Evolutionary conservation across 2,113 vertebrate species (phyloP), one percentile per base, ranked within the genome.

Genomic region (Apeltes quadracus): DNA sequence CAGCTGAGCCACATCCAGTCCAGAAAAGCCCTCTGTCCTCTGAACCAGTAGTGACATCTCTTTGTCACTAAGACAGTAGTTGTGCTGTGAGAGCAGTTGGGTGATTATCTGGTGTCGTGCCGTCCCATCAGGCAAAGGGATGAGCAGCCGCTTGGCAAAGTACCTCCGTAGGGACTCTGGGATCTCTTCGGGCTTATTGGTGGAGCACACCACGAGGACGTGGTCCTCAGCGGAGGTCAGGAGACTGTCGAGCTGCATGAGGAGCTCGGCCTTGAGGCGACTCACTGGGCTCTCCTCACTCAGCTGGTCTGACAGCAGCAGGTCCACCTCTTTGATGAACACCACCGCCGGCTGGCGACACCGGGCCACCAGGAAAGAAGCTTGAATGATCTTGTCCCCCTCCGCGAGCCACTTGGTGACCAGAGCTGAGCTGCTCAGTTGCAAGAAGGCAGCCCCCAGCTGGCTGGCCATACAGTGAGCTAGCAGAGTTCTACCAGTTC

Each of bases 1-100:
- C 90, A 99, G 95, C 86, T 96, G 96, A 89, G 95, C 95, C 89
- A 98, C 95, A 18, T 98, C 97, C 84, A 97, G 94, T 92, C 98
- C 97, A 69, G 98, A 98, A 94, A 97, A 98, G 84, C 96, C 96
- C 93, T 99, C 98, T 90, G 97, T 99, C 94, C 96, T 95, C 94
- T 98, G 97, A 93, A 97, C 97, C 79, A 98, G 94, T 92, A 98
- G 94, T 89, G 96, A 95, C 94, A 97, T 95, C 94, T 99, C 98
- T 94, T 99, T 99, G 93, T 99, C 98, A 90, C 93, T 97, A 89
- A 99, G 96, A 96, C 97, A 98, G 94, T 98, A 99, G 96, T 97
- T 98, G 95, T 99, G 97, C 94, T 97, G 97, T 92, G 96, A 97
- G 90, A 99, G 97, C 94, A 98, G 93, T 90, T 98, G 97, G 94